Conservation (phyloP, 2,797 vertebrate genomes). For the Scolopax bukidnonensis region DNA sequence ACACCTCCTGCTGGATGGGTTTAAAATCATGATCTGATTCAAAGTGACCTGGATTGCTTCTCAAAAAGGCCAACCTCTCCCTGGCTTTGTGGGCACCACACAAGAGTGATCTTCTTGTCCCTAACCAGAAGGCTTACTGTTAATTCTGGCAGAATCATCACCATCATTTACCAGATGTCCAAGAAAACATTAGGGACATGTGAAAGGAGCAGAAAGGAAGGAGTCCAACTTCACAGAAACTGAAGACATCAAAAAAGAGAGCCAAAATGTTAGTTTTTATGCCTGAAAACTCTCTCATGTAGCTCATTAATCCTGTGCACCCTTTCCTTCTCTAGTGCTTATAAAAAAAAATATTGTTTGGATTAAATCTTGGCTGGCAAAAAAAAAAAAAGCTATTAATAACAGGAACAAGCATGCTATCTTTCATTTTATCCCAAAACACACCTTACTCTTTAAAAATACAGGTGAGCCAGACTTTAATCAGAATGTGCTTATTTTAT, state of each 20-base stretch:
- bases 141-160: slow-evolving; percentile 8
- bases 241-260: background rate
- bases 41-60: background rate
- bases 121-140: background rate
- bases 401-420: background rate
- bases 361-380: slow-evolving; percentile 17
- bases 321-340: background rate
- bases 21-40: slow-evolving; percentile 16
- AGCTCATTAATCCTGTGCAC: slow-evolving; percentile 5
- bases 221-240: background rate
- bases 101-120: background rate
- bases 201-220: background rate
- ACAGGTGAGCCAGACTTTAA: background rate
- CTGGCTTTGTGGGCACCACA: background rate
- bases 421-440: background rate
- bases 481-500: background rate
- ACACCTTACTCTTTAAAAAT: background rate
- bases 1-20: background rate
- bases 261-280: background rate
- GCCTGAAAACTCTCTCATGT: background rate
- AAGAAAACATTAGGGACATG: background rate
- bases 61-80: background rate
- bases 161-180: background rate
- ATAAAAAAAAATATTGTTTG: background rate
- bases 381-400: background rate